Conservation (phyloP, 2,888 invertebrate species). For the Megaustenia siamemsis region DNA sequence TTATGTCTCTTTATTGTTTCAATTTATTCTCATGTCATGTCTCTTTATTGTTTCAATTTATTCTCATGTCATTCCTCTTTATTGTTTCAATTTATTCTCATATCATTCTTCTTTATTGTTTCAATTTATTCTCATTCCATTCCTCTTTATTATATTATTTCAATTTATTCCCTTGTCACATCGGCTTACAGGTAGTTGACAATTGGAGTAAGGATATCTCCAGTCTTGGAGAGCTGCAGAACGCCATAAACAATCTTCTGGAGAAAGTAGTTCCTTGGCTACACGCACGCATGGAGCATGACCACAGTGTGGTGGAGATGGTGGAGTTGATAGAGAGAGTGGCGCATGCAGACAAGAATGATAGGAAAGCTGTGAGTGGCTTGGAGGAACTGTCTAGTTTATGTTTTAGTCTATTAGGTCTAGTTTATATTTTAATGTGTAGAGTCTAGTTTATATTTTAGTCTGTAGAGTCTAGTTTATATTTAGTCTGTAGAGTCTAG, state of each 20-base stretch:
- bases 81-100: no score
- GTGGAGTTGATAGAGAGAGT: constrained; percentile 67
- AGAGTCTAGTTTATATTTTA: no score
- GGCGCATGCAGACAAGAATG: constrained; percentile 68
- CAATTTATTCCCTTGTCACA: no score
- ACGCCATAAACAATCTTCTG: constrained; percentile 71
- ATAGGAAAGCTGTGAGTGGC: constrained; percentile 1
- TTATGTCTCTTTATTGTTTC: no score
- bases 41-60: no score
- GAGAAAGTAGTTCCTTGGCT: constrained; percentile 73
- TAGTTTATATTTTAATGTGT: no score
- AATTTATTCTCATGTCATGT: no score
- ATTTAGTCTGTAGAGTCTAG: no score
- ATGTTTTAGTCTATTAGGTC: no score
- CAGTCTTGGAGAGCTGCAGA: constrained; percentile 69
- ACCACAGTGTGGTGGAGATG: constrained; percentile 68
- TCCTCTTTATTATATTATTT: constrained; percentile 30
- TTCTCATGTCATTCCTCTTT: no score
- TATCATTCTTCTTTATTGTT: not conserved
- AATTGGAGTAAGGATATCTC: constrained; percentile 70
- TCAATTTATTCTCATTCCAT: not conserved
- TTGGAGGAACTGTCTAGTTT: not conserved
- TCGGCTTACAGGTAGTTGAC: constrained; percentile 67
- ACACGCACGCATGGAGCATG: constrained; percentile 64
- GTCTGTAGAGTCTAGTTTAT: no score